Conservation (phyloP, 2,888 invertebrate genomes). For the Agrochola lota region DNA sequence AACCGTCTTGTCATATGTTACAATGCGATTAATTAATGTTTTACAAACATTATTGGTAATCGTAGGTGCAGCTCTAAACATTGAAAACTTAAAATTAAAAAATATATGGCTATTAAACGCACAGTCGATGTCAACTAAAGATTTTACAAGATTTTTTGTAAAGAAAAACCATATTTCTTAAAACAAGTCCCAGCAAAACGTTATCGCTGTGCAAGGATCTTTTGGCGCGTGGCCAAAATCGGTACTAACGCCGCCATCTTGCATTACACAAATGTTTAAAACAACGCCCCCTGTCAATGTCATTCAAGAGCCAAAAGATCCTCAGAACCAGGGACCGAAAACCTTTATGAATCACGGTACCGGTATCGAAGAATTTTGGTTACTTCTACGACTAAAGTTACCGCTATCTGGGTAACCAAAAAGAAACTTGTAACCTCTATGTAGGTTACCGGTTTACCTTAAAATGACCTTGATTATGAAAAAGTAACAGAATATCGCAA, state of each 20-base stretch:
- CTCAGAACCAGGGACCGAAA: neutral
- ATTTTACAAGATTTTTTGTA: constrained; percentile 11
- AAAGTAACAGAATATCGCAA: no score
- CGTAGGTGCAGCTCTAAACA: constrained; percentile 17
- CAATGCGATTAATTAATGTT: constrained; percentile 24
- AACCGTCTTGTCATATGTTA: constrained; percentile 33
- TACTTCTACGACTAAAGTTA: no score
- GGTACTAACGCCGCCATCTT: neutral
- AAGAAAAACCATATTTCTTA: neutral
- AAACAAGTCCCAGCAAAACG: neutral
- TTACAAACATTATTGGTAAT: constrained; percentile 16
- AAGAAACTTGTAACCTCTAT: no score
- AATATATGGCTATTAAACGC: constrained; percentile 49
- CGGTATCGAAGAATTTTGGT: no score
- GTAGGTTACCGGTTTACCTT: no score
- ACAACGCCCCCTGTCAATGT: neutral
- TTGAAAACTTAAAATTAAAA: constrained; percentile 39
- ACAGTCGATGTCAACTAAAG: neutral
- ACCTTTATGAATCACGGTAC: no score
- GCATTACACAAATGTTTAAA: neutral
- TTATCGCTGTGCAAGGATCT: neutral
- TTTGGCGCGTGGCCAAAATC: neutral
- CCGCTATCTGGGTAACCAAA: no score
- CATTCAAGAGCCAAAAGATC: neutral
- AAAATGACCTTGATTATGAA: no score